Base-by-base conservation (phyloP, 1,140 invertebrate genomes). In the Zaprionus gabonicus region DNA sequence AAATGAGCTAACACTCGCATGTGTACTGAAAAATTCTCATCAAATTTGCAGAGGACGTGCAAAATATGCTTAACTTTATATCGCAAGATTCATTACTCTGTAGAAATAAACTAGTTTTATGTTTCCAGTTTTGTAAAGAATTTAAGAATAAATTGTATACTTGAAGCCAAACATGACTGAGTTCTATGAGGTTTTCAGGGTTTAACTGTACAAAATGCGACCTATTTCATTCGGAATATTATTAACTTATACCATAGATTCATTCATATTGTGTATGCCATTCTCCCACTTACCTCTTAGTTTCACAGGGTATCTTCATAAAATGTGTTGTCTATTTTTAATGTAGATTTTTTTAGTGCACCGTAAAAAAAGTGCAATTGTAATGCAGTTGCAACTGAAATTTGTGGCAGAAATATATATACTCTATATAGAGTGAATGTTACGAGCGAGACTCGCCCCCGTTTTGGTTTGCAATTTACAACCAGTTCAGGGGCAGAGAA, bases 321-420 rank as follows among this genome's bases (percentile, higher is more conserved):
- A 87, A 73, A 86, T 75, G 68, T 87, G 80, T 76, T 80, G 83
- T 75, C 72, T 70, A 62, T 66, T 67, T 80, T 77, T 82, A 80
- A 87, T 82, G 80, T 80, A 86, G 80, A 79, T 80, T 82, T 80
- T 84, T 78, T 82, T 59, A 70, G 72, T 77, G 73, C 72, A 71
- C 72, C 79, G 76, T 83, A 56, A 57, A 34, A 41, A 81, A 81
- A 80, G 67, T 53, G 80, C 76, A 85, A 86, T 85, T 72, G 71
- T 75, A 74, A 71, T 66, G 75, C 44, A 60, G 31, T 41, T 63
- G 60, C 44, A 31, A 31, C 20, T 65, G 34, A 38, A 53, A 65
- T 36, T 53, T 56, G 51, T 44, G 64, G 25, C 53, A 57, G 4
- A 51, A 23, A 51, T 51, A 49, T 49, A 49, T 49, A 23, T 13